phyloP scores from a whole-genome alignment of 2,797 vertebrate species.

The Siniperca scherzeri region DNA sequence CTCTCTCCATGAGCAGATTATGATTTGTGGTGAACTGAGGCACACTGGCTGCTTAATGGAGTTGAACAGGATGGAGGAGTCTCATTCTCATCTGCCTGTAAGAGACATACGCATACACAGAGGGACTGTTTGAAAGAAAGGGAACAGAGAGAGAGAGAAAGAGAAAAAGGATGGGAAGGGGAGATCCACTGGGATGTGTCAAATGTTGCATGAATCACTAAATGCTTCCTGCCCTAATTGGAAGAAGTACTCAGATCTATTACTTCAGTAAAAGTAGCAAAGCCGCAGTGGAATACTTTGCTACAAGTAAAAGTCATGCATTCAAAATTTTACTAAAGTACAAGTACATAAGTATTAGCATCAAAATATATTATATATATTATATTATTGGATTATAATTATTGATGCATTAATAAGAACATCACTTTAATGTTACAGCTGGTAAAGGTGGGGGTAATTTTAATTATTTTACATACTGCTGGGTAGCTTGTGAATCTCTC shows the following conservation, averaged over 20 bases:
- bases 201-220: conserved; percentile 80
- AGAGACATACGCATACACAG: conserved; percentile 48
- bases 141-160: conserved; percentile 19
- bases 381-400: neutral
- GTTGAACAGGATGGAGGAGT: conserved; percentile 72
- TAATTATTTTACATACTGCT: neutral
- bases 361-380: neutral
- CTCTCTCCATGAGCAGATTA: conserved; percentile 71
- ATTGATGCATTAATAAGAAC: neutral
- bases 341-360: neutral
- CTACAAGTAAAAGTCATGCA: neutral
- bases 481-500: neutral
- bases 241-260: conserved; percentile 9
- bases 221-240: conserved; percentile 78
- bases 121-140: conserved; percentile 53
- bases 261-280: conserved; percentile 11
- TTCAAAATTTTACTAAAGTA: neutral
- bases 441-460: neutral
- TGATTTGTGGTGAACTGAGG: conserved; percentile 74
- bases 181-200: conserved; percentile 70
- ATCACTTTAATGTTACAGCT: neutral
- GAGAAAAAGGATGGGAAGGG: conserved; percentile 32
- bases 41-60: conserved; percentile 80
- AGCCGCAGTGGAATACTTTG: neutral
- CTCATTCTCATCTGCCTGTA: conserved; percentile 66